These are phyloP conservation scores for Lepisosteus osseus DNA, from an alignment of 2,113 vertebrate species.

Conservation along the genomic window DNA sequence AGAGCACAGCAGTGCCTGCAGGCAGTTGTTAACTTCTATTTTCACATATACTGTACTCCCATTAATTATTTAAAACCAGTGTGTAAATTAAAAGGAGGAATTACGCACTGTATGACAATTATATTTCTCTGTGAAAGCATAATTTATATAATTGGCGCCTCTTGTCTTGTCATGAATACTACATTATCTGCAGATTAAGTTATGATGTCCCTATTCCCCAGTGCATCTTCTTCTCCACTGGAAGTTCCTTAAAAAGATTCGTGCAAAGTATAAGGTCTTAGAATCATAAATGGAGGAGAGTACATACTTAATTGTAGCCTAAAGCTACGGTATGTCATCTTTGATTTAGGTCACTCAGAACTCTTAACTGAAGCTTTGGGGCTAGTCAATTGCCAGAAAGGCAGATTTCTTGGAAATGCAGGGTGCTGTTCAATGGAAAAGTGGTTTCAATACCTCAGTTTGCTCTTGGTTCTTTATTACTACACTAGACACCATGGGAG, in stretches of 20 bases:
- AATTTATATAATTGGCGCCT: constrained; percentile 11
- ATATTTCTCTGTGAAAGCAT: constrained; percentile 8
- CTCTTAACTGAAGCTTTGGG: not conserved
- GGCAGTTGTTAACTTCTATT: constrained; percentile 14
- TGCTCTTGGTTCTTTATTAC: too few species aligned
- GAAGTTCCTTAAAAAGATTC: not conserved
- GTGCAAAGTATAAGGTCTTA: constrained; percentile 3
- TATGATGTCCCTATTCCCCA: not conserved
- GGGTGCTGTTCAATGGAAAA: not conserved
- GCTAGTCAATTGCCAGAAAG: not conserved
- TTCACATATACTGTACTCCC: not conserved
- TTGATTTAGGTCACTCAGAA: constrained; percentile 1
- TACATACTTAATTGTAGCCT: not conserved
- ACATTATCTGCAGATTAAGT: constrained; percentile 4
- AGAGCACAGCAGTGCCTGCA: not conserved
- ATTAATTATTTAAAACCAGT: constrained; percentile 9
- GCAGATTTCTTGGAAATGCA: not conserved
- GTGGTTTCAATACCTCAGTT: not conserved
- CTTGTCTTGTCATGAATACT: not conserved
- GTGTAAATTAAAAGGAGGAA: constrained; percentile 4
- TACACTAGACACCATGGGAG: too few species aligned
- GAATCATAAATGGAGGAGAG: not conserved
- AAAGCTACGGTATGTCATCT: constrained; percentile 10
- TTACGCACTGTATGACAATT: not conserved
- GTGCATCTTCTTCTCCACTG: not conserved